phyloP scores from a whole-genome alignment of 2,888 invertebrate genomes.

The Unio pictorum region DNA sequence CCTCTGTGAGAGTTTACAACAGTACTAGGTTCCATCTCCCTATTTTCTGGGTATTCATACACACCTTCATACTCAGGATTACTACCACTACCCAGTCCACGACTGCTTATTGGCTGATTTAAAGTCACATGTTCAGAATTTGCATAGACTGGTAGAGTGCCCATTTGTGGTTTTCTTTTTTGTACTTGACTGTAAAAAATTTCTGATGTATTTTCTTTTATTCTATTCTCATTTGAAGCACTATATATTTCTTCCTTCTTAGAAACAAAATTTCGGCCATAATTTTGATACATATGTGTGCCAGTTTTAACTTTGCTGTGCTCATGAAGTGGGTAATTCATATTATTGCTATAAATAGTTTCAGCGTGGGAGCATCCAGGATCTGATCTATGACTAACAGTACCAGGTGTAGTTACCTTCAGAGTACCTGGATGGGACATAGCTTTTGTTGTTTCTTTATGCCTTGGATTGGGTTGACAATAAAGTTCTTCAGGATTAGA shows the following conservation, averaged over 20 bases:
- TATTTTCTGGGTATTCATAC: conserved; percentile 20
- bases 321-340: too few species aligned
- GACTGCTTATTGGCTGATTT: conserved; percentile 9
- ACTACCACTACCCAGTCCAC: conserved; percentile 20
- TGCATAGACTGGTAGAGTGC: conserved; percentile 3
- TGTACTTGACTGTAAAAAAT: conserved; percentile 1
- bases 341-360: too few species aligned
- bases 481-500: conserved; percentile 37
- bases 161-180: background rate
- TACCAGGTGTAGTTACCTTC: conserved; percentile 1
- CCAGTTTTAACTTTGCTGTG: too few species aligned
- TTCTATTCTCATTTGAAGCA: conserved; percentile 6
- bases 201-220: background rate
- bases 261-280: too few species aligned
- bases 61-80: conserved; percentile 40
- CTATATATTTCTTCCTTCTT: background rate
- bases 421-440: background rate
- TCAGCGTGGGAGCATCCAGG: conserved; percentile 1
- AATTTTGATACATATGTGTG: conserved; percentile 4
- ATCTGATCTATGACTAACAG: background rate
- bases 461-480: conserved; percentile 19
- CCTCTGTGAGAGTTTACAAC: background rate
- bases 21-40: background rate
- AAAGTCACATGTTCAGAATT: conserved; percentile 5
- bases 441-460: conserved; percentile 4